These are phyloP conservation scores for Drosophila meridiana DNA, from an alignment of 2,888 invertebrate genomes.

Conservation along the genomic window DNA sequence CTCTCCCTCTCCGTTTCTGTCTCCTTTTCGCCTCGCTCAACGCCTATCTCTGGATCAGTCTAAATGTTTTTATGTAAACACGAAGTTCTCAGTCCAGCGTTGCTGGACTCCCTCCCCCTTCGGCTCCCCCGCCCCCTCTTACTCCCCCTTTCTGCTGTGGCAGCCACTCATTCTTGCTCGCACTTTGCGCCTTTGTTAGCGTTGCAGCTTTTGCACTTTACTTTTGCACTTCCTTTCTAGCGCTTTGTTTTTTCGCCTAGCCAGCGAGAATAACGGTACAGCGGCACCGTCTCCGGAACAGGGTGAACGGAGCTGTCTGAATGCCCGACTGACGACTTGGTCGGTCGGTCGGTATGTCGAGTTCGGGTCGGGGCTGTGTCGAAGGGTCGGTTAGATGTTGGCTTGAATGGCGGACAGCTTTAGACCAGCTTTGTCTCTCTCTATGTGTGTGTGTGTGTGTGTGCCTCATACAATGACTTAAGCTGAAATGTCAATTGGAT, in stretches of 20 bases:
- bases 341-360: not conserved
- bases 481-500: conserved; percentile 80
- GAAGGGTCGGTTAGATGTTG: conserved; percentile 15
- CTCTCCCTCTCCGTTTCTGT: not conserved
- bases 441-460: conserved; percentile 38
- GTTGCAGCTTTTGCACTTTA: conserved; percentile 77
- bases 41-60: conserved; percentile 61
- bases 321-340: conserved; percentile 31
- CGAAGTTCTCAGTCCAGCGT: conserved; percentile 33
- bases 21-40: conserved; percentile 7
- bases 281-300: conserved; percentile 40
- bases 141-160: not conserved
- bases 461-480: conserved; percentile 75
- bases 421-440: conserved; percentile 35
- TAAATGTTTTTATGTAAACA: conserved; percentile 76
- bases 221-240: conserved; percentile 69
- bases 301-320: conserved; percentile 39
- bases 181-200: conserved; percentile 73
- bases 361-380: conserved; percentile 18
- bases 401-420: conserved; percentile 71
- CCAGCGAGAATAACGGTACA: conserved; percentile 57
- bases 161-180: conserved; percentile 17
- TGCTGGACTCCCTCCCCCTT: not conserved
- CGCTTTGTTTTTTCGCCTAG: conserved; percentile 63
- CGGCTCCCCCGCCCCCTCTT: not conserved